Evolutionary conservation across 2,888 invertebrate genomes (phyloP).

Genomic region (Nomada fucata): DNA sequence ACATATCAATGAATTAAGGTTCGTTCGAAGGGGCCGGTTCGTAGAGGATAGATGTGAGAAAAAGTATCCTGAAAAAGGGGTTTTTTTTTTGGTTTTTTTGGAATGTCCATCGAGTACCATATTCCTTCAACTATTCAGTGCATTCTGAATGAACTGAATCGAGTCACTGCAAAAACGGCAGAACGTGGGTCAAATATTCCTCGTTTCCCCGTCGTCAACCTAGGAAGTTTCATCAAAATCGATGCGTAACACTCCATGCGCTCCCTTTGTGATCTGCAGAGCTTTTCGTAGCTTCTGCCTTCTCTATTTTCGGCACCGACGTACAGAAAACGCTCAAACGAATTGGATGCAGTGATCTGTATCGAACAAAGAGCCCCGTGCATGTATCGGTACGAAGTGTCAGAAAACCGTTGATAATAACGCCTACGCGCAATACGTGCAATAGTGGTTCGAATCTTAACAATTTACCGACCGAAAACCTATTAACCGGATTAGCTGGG

Average conservation of each 20-base stretch:
- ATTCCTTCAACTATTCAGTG: not conserved
- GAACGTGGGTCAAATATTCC: slow-evolving; percentile 9
- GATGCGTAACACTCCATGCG: slow-evolving; percentile 6
- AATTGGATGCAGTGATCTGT: slow-evolving; percentile 12
- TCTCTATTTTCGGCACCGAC: slow-evolving; percentile 4
- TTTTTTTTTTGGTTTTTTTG: not conserved
- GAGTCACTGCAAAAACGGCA: not conserved
- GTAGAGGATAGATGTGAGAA: too few relatives aligned
- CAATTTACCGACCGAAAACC: not conserved
- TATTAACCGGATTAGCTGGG: not conserved
- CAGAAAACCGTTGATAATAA: slow-evolving; percentile 13
- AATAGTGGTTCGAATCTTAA: too few relatives aligned
- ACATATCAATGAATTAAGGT: too few relatives aligned
- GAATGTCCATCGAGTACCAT: not conserved
- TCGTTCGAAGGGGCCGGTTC: too few relatives aligned
- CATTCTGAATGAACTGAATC: not conserved
- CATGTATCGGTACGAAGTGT: not conserved
- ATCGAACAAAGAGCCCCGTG: not conserved
- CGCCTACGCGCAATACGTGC: not conserved
- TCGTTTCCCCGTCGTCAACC: not conserved
- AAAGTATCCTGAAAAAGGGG: not conserved
- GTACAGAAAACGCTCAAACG: slow-evolving; percentile 4
- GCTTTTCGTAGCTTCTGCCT: not conserved
- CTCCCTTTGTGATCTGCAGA: not conserved
- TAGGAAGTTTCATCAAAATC: slow-evolving; percentile 6